Base-by-base conservation (phyloP, 2,888 invertebrate genomes). In the Stegana nigrithorax region DNA sequence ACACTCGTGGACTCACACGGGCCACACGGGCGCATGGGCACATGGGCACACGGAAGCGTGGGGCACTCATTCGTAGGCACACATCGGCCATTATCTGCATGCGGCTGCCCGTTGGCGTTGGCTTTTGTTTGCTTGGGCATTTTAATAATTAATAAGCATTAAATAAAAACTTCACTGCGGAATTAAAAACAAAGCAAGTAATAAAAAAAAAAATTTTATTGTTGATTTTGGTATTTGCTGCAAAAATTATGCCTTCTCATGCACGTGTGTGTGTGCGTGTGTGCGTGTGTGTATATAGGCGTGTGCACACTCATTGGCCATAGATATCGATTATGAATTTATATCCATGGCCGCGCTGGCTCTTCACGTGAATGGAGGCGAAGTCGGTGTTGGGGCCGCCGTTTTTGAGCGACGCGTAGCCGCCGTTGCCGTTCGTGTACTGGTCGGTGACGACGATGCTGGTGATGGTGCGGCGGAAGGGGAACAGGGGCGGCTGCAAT, bases 261-360 rank as follows among this genome's bases (percentile, higher is more conserved):
- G n/a, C n/a, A n/a, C n/a, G n/a, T n/a, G n/a, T n/a, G n/a, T n/a
- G n/a, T n/a, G n/a, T n/a, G n/a, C n/a, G n/a, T n/a, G n/a, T n/a
- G n/a, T n/a, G n/a, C n/a, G n/a, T n/a, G n/a, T n/a, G n/a, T n/a
- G n/a, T n/a, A n/a, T n/a, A n/a, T n/a, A n/a, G n/a, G n/a, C n/a
- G n/a, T n/a, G n/a, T n/a, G 10, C 14, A 14, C 14, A 42, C 14
- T 42, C 27, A 69, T 78, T 67, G 72, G 10, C 72, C 85, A 71
- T 83, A 87, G 50, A 87, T 63, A 59, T 84, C 81, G 23, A 87
- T 77, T 21, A 82, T 25, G 66, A 86, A 87, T 67, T 85, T 82
- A 69, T 87, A 83, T 29, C 86, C 83, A 58, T 86, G 83, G 29
- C 83, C 78, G 36, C 86, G 79, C 66, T 84, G 81, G 36, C 87